A percentile compares a stretch with the other conserved stretches of the same genome.
These are phyloP conservation scores for Araneus ventricosus DNA, from an alignment of 1,140 invertebrate species.

Conservation along the genomic window DNA sequence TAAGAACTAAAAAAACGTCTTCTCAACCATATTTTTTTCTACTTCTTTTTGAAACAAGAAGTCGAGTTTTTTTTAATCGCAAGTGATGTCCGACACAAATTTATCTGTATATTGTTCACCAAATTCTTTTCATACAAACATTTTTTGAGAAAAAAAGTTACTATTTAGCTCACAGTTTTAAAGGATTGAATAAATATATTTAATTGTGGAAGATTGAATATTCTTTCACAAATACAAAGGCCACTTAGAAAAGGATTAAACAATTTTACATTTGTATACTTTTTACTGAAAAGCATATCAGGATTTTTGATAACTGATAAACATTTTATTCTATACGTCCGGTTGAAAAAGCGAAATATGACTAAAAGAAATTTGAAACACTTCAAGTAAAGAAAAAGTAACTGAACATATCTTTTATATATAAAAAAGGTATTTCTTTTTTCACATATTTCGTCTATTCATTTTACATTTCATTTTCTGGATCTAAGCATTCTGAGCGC, in stretches of 20 bases:
- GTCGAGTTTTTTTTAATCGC: too few relatives aligned
- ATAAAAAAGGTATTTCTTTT: background rate
- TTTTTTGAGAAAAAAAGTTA: too few relatives aligned
- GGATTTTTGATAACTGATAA: background rate
- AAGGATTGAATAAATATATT: background rate
- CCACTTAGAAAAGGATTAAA: background rate
- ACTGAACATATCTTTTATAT: constrained; percentile 1
- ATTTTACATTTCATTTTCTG: background rate
- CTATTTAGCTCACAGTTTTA: background rate
- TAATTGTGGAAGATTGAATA: background rate
- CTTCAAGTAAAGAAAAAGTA: background rate
- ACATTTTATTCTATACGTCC: background rate
- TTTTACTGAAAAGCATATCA: background rate
- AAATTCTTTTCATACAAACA: too few relatives aligned
- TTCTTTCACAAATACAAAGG: background rate
- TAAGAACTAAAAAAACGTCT: too few relatives aligned
- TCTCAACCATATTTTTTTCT: too few relatives aligned
- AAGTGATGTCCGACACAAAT: too few relatives aligned
- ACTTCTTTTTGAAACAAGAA: too few relatives aligned
- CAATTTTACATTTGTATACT: background rate
- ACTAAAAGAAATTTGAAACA: background rate
- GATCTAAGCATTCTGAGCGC: background rate
- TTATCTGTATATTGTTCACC: too few relatives aligned
- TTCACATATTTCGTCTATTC: background rate
- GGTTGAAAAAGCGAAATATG: background rate